phyloP scores from a whole-genome alignment of 2,888 invertebrate species.

The Ichneumoninae sp. region DNA sequence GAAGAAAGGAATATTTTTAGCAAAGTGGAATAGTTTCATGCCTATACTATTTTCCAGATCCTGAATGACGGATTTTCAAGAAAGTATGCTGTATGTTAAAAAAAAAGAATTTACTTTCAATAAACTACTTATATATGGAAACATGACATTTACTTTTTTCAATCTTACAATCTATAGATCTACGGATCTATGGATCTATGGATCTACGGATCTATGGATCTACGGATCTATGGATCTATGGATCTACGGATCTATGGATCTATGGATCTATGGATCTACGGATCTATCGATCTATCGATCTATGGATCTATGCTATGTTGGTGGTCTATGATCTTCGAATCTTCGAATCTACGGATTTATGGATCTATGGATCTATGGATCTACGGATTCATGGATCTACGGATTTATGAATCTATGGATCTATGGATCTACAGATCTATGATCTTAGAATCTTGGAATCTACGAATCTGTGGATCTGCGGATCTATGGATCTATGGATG shows the following conservation, averaged over 20 bases:
- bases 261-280: background rate
- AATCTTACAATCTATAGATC: background rate
- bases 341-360: background rate
- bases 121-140: slow-evolving; percentile 46
- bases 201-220: background rate
- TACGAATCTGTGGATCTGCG: background rate
- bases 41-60: slow-evolving; percentile 38
- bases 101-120: slow-evolving; percentile 29
- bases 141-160: background rate
- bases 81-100: slow-evolving; percentile 9
- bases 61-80: slow-evolving; percentile 16
- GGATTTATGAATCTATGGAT: background rate
- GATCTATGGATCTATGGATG: background rate
- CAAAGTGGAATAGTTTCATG: slow-evolving; percentile 26
- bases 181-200: background rate
- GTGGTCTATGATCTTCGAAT: background rate
- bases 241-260: too few species aligned
- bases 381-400: too few species aligned
- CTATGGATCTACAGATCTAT: background rate
- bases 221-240: too few species aligned
- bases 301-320: background rate
- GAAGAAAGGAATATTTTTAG: slow-evolving; percentile 36
- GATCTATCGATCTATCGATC: background rate
- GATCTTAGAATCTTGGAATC: background rate
- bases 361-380: background rate